These are phyloP conservation scores for Drusus annulatus DNA, from an alignment of 1,140 invertebrate species.

Conservation along the genomic window DNA sequence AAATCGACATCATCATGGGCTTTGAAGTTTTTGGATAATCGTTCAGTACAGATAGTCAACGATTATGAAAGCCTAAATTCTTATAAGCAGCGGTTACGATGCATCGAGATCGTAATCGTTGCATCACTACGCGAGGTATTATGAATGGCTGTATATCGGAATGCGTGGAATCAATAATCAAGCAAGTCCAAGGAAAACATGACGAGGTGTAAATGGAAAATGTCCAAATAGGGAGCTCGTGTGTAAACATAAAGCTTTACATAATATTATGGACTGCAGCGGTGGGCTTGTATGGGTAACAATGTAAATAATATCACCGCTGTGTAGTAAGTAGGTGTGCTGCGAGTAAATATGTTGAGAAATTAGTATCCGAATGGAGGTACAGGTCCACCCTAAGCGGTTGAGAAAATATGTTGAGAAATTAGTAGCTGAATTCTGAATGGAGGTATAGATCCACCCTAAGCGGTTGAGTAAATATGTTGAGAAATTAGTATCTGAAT, in stretches of 20 bases:
- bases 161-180: background rate
- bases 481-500: background rate
- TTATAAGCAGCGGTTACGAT: no score
- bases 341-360: background rate
- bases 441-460: no score
- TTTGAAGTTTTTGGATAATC: no score
- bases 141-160: background rate
- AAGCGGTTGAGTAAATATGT: no score
- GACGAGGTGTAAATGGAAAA: slow-evolving; percentile 12
- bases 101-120: no score
- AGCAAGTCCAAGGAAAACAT: slow-evolving; percentile 27
- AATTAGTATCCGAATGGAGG: background rate
- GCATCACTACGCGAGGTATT: background rate
- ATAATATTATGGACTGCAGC: background rate
- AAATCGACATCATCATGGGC: no score
- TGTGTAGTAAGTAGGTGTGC: background rate
- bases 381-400: background rate
- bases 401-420: no score
- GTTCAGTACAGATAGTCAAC: no score
- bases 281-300: background rate
- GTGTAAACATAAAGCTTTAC: background rate
- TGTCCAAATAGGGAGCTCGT: background rate
- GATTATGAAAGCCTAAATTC: no score
- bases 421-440: no score
- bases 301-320: background rate